Base-by-base conservation (phyloP, 2,113 vertebrate genomes). In the Prionailurus bengalensis region DNA sequence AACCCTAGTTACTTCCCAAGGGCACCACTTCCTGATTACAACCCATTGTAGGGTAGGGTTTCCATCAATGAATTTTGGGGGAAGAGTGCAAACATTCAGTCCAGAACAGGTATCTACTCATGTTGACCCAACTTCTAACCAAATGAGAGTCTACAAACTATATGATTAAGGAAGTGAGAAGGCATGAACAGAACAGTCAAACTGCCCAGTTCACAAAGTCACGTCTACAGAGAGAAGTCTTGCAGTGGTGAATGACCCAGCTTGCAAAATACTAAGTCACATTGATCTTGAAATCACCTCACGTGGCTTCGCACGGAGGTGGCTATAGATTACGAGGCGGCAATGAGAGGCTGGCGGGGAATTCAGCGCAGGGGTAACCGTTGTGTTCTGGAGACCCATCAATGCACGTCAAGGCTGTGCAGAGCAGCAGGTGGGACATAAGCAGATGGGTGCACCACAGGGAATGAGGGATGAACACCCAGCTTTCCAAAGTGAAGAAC, bases 371-470 rank as follows among this genome's bases (percentile, higher is more conserved):
- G 25, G 58, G 45, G 17, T 36, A n/a, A 36, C 8, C 9, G 0
- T 8, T 65, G 33, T 27, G 73, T 90, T 36, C 1, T 0, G 6
- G 42, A 13, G 61, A 51, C 25, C 42, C 31, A 0, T 25, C 88
- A 27, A 13, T 5, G 17, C 48, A 51, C 23, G 12, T 13, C 36
- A 31, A 36, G 31, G 31, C 10, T 17, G 21, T 45, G 31, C 23
- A 36, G 58, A 31, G 21, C 7, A 31, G 39, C 3, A 9, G 55
- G 39, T n/a, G 14, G 13, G 5, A 27, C 9, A 58, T 12, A 45
- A 11, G 42, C 3, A 0, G 42, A 51, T 13, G 33, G n/a, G 31
- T 27, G 14, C 4, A 0, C 21, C 58, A 9, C 14, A 13, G 33
- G 42, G 33, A 39, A 29, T 13, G 3, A n/a, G 11, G 14, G 39